Percentiles rank a stretch among this genome's conserved stretches.
These are phyloP conservation scores for Hemistola chrysoprasaria DNA, from an alignment of 2,888 invertebrate species.

Conservation along the genomic window DNA sequence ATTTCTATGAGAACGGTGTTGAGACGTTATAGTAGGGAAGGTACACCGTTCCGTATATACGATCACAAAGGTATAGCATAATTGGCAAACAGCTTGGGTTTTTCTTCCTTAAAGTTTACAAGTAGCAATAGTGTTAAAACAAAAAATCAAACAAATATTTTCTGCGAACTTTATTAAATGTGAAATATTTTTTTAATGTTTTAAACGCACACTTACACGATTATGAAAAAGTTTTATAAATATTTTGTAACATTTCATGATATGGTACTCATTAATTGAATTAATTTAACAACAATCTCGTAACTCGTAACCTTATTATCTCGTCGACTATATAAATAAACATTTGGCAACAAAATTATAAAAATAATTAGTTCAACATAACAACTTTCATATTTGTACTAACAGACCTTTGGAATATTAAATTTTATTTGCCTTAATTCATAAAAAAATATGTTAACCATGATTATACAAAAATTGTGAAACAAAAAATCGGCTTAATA, in stretches of 20 bases:
- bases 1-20: too few species aligned
- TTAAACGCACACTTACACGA: conserved; percentile 50
- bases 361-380: conserved; percentile 16
- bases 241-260: conserved; percentile 47
- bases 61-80: too few species aligned
- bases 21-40: too few species aligned
- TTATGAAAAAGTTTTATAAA: conserved; percentile 48
- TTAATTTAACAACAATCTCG: conserved; percentile 24
- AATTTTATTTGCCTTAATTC: too few species aligned
- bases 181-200: conserved; percentile 49
- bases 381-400: conserved; percentile 35
- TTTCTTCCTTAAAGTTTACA: too few species aligned
- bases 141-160: conserved; percentile 16
- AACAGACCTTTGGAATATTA: conserved; percentile 36
- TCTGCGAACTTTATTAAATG: conserved; percentile 60
- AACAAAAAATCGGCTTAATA: too few species aligned
- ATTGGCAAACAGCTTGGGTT: too few species aligned
- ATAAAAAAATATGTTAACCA: too few species aligned
- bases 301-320: conserved; percentile 5
- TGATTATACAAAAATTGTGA: too few species aligned
- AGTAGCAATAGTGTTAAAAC: too few species aligned
- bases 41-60: too few species aligned
- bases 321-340: too few species aligned
- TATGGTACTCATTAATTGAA: conserved; percentile 51
- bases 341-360: conserved; percentile 7